Evolutionary conservation across 2,113 vertebrate species (phyloP).

Genomic region (Heterocephalus glaber): DNA sequence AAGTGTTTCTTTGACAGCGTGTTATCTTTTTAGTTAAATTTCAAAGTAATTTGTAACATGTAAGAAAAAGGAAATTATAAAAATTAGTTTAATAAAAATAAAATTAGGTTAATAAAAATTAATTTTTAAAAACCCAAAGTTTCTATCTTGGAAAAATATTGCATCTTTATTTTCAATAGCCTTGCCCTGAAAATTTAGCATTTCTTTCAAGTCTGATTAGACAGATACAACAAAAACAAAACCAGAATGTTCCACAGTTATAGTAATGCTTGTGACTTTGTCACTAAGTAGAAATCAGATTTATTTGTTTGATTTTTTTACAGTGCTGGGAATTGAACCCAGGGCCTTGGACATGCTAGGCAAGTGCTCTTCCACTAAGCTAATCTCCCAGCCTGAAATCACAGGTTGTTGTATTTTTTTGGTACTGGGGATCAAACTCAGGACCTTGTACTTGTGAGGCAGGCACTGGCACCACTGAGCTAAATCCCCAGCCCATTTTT

Average conservation of each 20-base stretch:
- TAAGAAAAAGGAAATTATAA: constrained; percentile 13
- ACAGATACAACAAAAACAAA: background rate
- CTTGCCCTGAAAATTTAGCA: background rate
- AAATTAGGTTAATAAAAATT: constrained; percentile 5
- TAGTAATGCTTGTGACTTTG: background rate
- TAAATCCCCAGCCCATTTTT: too few species aligned
- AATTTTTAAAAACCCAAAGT: background rate
- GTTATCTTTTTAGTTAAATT: constrained; percentile 27
- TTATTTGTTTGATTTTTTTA: background rate
- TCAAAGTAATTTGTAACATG: background rate
- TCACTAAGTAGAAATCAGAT: background rate
- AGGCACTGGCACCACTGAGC: too few species aligned
- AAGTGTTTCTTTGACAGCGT: background rate
- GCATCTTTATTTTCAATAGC: background rate
- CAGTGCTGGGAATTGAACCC: background rate
- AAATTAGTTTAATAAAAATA: constrained; percentile 4
- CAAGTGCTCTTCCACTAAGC: background rate
- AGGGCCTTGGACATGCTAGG: background rate
- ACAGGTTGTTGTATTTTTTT: background rate
- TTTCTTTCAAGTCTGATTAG: constrained; percentile 41
- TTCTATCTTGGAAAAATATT: background rate
- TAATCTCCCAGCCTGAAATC: background rate
- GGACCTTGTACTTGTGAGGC: too few species aligned
- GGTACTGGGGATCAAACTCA: too few species aligned
- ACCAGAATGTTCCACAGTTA: background rate